Evolutionary conservation across 2,888 invertebrate genomes (phyloP).

Genomic region (Aricia artaxerxes): DNA sequence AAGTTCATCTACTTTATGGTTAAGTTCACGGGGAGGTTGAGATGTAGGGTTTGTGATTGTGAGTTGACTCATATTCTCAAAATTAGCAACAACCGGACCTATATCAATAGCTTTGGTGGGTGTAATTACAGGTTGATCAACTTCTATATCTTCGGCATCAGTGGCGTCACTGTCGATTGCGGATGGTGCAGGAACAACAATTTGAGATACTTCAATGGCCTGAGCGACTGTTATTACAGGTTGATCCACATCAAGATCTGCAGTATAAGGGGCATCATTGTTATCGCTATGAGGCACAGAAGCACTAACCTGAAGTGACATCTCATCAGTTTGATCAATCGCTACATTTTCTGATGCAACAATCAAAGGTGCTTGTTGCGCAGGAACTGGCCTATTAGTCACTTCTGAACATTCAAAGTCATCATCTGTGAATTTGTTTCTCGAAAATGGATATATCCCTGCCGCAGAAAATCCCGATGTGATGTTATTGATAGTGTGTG

Average conservation of each 20-base stretch:
- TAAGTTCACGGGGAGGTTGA: slow-evolving; percentile 31
- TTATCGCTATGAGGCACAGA: slow-evolving; percentile 1
- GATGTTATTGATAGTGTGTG: slow-evolving; percentile 32
- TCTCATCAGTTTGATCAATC: slow-evolving; percentile 2
- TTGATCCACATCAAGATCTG: slow-evolving; percentile 7
- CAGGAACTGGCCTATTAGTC: slow-evolving; percentile 28
- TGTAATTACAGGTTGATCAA: not conserved
- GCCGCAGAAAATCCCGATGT: slow-evolving; percentile 32
- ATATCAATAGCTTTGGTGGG: slow-evolving; percentile 25
- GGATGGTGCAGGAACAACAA: slow-evolving; percentile 21
- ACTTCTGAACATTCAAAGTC: slow-evolving; percentile 35
- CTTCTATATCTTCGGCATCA: slow-evolving; percentile 25
- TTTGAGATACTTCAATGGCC: slow-evolving; percentile 25
- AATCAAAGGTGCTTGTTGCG: slow-evolving; percentile 14
- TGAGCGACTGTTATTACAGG: slow-evolving; percentile 26
- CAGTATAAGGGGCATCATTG: slow-evolving; percentile 5
- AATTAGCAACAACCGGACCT: slow-evolving; percentile 23
- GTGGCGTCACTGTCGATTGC: slow-evolving; percentile 24
- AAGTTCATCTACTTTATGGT: slow-evolving; percentile 28
- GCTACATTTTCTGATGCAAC: slow-evolving; percentile 16
- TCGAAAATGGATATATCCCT: slow-evolving; percentile 32
- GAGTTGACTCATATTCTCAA: slow-evolving; percentile 18
- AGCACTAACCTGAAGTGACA: slow-evolving; percentile 8
- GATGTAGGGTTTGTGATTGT: slow-evolving; percentile 30
- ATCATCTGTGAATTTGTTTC: slow-evolving; percentile 31